phyloP scores from a whole-genome alignment of 2,888 invertebrate species.

The Tenodera sinensis region DNA sequence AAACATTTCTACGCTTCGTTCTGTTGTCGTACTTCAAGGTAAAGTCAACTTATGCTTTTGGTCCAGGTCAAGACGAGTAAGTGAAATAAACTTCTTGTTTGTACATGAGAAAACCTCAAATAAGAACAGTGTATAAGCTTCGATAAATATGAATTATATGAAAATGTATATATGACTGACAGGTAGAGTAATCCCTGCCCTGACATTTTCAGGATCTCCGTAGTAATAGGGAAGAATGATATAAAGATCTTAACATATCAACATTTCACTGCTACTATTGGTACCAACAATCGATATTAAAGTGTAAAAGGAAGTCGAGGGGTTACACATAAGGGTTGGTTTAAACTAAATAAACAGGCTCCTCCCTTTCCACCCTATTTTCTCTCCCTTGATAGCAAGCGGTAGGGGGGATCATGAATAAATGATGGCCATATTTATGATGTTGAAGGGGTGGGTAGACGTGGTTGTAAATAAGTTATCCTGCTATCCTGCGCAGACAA shows the following conservation, averaged over 20 bases:
- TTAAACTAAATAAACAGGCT: conserved; percentile 17
- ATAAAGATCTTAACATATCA: background rate
- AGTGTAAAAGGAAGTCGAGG: conserved; percentile 5
- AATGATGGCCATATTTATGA: conserved; percentile 27
- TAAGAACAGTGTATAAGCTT: too few relatives aligned
- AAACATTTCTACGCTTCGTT: too few relatives aligned
- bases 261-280: background rate
- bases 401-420: conserved; percentile 21
- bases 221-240: background rate
- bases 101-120: too few relatives aligned
- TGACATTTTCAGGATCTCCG: too few relatives aligned
- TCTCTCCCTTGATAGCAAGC: conserved; percentile 4
- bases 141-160: too few relatives aligned
- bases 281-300: conserved; percentile 10
- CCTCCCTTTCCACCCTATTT: background rate
- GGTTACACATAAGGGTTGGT: background rate
- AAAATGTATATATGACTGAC: too few relatives aligned
- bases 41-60: too few relatives aligned
- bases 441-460: background rate
- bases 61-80: too few relatives aligned
- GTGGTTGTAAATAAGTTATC: conserved; percentile 19
- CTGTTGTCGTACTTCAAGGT: too few relatives aligned
- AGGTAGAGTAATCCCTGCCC: too few relatives aligned
- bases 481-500: background rate
- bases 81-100: too few relatives aligned